Evolutionary conservation across 2,888 invertebrate species (phyloP).

Genomic region (Bhutanitis thaidina): DNA sequence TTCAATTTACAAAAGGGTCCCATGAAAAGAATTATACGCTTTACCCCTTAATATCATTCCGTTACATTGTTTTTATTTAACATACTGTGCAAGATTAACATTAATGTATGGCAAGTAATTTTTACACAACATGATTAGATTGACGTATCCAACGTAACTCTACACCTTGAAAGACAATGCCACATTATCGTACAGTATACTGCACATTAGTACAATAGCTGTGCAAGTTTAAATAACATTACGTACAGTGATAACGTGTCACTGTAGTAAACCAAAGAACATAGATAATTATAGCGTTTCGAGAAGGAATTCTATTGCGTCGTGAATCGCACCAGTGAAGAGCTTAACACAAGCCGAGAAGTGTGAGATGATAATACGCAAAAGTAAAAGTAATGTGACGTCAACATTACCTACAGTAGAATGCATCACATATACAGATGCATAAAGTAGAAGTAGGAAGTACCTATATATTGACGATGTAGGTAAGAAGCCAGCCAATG

Average conservation of each 20-base stretch:
- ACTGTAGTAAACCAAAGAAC: not conserved
- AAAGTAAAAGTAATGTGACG: constrained; percentile 19
- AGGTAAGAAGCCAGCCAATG: constrained; percentile 21
- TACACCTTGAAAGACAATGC: constrained; percentile 12
- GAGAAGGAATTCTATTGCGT: not conserved
- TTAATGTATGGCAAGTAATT: not conserved
- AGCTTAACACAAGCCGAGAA: constrained; percentile 2
- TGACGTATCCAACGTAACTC: constrained; percentile 10
- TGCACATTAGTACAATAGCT: constrained; percentile 5
- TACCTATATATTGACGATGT: constrained; percentile 8
- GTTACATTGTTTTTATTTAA: too few relatives aligned
- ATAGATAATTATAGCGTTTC: not conserved
- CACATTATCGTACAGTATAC: constrained; percentile 4
- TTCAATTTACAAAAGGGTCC: too few relatives aligned
- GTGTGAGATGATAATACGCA: constrained; percentile 14
- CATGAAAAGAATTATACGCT: too few relatives aligned
- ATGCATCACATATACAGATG: constrained; percentile 13
- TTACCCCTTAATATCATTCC: too few relatives aligned
- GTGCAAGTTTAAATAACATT: constrained; percentile 12
- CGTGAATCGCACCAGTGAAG: not conserved
- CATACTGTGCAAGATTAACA: too few relatives aligned
- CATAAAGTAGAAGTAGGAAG: constrained; percentile 18
- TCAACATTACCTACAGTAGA: constrained; percentile 11
- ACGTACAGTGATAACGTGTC: not conserved
- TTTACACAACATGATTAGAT: constrained; percentile 8